A percentile compares a stretch with the other conserved stretches of the same genome.
Evolutionary conservation across 2,888 invertebrate species (phyloP).

Genomic region (Drosophila hamatofila): DNA sequence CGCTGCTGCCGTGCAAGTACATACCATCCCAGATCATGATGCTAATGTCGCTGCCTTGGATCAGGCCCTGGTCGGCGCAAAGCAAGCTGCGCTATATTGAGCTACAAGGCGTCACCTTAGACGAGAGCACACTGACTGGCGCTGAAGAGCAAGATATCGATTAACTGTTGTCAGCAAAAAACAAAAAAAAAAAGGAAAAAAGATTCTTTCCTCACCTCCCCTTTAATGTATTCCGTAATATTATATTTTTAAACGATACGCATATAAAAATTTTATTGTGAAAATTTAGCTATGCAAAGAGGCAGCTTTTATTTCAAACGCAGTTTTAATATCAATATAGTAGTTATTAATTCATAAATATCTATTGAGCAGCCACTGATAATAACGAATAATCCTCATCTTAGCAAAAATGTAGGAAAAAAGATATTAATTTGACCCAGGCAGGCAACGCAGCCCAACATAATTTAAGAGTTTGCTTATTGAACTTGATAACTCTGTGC

Average conservation of each 20-base stretch:
- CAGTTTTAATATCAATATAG: neutral
- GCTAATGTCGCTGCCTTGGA: conserved; percentile 56
- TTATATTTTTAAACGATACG: conserved; percentile 26
- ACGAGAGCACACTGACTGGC: conserved; percentile 34
- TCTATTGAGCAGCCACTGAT: neutral
- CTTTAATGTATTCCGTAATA: conserved; percentile 20
- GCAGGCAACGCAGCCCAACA: too few relatives aligned
- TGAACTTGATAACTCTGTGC: neutral
- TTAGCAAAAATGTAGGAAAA: neutral
- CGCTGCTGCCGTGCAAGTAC: conserved; percentile 23
- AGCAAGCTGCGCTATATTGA: conserved; percentile 36
- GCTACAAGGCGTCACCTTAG: conserved; percentile 43
- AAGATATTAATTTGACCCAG: neutral
- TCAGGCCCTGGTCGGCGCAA: conserved; percentile 32
- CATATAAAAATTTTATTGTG: conserved; percentile 48
- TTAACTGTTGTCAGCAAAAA: conserved; percentile 8
- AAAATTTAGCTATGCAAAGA: conserved; percentile 24
- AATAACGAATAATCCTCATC: neutral
- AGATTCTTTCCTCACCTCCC: neutral
- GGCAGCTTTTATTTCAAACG: neutral
- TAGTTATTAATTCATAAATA: neutral
- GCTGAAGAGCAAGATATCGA: conserved; percentile 44
- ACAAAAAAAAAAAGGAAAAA: neutral
- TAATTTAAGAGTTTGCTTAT: neutral
- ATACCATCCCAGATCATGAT: conserved; percentile 54